Evolutionary conservation across 2,113 vertebrate species (phyloP), one percentile per base, ranked within the genome.

Genomic region (Ceyx cyanopectus): DNA sequence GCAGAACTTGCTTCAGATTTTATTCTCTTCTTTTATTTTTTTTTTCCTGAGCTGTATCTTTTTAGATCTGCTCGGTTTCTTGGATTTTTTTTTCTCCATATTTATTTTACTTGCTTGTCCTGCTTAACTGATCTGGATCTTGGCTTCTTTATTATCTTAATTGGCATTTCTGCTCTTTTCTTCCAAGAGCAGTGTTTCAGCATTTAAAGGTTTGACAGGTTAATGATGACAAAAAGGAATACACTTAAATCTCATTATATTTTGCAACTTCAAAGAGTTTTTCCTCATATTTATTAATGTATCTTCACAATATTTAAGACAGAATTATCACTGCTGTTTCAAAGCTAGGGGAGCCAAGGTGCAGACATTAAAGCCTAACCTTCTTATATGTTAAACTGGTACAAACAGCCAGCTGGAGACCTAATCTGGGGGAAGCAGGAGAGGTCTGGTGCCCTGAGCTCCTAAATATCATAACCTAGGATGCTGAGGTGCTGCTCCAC

Each of bases 281-380:
- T 90, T 81, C 23, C 86, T 95, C 93, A 89, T 95, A 96, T 93
- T 92, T 95, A 96, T 95, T 95, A 95, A 96, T 96, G 79, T 60
- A 91, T 86, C 73, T 56, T 88, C 90, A 91, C 61, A 95, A 95
- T 91, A 93, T 83, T 89, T 93, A 90, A 95, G 79, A 87, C 85
- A 81, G 82, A 95, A 94, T 93, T 94, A 91, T 62, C 73, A 67
- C 26, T 40, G 75, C 46, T 60, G 5, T 95, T 95, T 93, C 80
- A 95, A 95, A 95, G 82, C 60, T n/a, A 69, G 54, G 41, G 46
- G 73, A 94, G 92, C 20, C 11, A 65, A 93, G 53, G 56, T 81
- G 65, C 46, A 87, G 87, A 77, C 29, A 81, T 50, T 85, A 90
- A 91, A 94, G 22, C 53, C 48, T 80, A 90, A 67, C 78, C 1